These are phyloP conservation scores for Pygocentrus nattereri DNA, from an alignment of 2,797 vertebrate genomes.

Conservation along the genomic window DNA sequence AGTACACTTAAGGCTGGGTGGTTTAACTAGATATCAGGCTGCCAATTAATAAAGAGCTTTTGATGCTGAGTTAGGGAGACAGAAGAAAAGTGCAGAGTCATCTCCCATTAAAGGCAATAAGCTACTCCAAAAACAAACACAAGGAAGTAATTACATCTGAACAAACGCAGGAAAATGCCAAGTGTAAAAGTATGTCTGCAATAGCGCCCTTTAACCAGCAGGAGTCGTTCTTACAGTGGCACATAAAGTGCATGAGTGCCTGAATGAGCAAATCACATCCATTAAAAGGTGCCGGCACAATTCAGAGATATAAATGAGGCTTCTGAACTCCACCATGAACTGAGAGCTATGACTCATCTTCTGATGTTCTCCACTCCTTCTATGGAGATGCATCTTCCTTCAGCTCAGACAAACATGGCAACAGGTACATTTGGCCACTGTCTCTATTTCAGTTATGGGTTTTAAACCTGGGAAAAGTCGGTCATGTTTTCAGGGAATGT, in stretches of 20 bases:
- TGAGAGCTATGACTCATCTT: slow-evolving; percentile 38
- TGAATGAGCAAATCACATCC: slow-evolving; percentile 50
- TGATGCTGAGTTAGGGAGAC: slow-evolving; percentile 35
- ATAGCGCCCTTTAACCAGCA: slow-evolving; percentile 55
- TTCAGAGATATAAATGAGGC: slow-evolving; percentile 47
- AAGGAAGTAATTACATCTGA: slow-evolving; percentile 50
- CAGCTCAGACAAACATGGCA: slow-evolving; percentile 28
- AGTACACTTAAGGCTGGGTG: slow-evolving; percentile 4
- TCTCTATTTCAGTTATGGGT: slow-evolving; percentile 34
- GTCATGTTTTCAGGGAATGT: slow-evolving; percentile 34
- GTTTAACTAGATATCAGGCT: not conserved
- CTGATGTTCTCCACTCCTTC: slow-evolving; percentile 32
- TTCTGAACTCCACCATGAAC: slow-evolving; percentile 34
- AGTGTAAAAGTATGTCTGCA: slow-evolving; percentile 33
- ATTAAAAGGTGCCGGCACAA: slow-evolving; percentile 35
- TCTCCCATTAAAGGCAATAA: slow-evolving; percentile 38
- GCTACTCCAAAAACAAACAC: slow-evolving; percentile 39
- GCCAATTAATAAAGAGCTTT: not conserved
- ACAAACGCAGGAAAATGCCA: slow-evolving; percentile 25
- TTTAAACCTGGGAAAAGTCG: slow-evolving; percentile 38
- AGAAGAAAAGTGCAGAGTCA: slow-evolving; percentile 30
- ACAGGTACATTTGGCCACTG: slow-evolving; percentile 25
- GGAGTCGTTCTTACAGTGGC: slow-evolving; percentile 62
- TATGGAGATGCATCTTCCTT: slow-evolving; percentile 23
- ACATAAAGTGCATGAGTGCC: slow-evolving; percentile 28